Conservation (phyloP, 2,888 invertebrate species). For the Papilio demoleus region DNA sequence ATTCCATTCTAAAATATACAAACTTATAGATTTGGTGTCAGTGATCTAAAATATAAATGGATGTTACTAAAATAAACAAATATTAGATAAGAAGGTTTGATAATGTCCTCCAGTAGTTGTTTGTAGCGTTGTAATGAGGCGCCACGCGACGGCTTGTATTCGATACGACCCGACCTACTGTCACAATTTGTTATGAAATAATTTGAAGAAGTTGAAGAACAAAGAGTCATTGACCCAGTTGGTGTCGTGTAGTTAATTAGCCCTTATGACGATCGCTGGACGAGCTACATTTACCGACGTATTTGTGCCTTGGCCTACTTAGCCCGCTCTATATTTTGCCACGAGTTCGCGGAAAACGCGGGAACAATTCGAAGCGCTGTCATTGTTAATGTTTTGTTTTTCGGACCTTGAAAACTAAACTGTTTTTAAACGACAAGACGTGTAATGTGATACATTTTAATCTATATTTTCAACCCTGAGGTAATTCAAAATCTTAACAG, state of each 20-base stretch:
- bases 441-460: too few species aligned
- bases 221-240: constrained; percentile 77
- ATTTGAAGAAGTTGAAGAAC: constrained; percentile 62
- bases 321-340: constrained; percentile 47
- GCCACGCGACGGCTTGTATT: constrained; percentile 25
- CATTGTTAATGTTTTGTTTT: constrained; percentile 44
- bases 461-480: neutral
- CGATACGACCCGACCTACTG: constrained; percentile 45
- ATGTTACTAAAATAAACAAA: constrained; percentile 28
- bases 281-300: constrained; percentile 59
- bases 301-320: constrained; percentile 70
- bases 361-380: constrained; percentile 19
- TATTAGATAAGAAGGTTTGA: constrained; percentile 31
- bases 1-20: constrained; percentile 18
- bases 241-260: constrained; percentile 61
- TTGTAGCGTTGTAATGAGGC: constrained; percentile 33
- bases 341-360: constrained; percentile 53
- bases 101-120: constrained; percentile 26
- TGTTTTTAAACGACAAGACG: neutral
- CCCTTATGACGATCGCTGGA: constrained; percentile 58
- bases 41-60: constrained; percentile 25
- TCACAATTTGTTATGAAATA: constrained; percentile 50
- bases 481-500: neutral
- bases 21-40: constrained; percentile 41
- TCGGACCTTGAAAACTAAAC: constrained; percentile 5